phyloP scores from a whole-genome alignment of 1,140 invertebrate species.

The Drosophila sturtevanti region DNA sequence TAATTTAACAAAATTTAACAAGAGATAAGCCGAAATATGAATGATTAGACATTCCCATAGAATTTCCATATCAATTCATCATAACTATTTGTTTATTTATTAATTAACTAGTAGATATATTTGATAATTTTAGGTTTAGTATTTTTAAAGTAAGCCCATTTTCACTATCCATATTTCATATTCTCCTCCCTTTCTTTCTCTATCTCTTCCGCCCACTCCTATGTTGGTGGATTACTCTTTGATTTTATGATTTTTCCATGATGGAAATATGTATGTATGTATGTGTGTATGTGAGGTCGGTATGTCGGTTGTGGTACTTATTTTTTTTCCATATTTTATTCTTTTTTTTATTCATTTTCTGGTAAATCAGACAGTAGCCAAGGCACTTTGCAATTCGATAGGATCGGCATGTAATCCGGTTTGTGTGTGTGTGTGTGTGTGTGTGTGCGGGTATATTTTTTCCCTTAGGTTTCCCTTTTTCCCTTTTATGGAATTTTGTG shows the following conservation, averaged over 20 bases:
- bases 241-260: constrained; percentile 58
- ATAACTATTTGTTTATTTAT: constrained; percentile 2
- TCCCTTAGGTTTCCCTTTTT: background rate
- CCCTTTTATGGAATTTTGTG: background rate
- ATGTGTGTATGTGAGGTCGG: too few species aligned
- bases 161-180: constrained; percentile 1
- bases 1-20: constrained; percentile 63
- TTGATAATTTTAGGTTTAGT: constrained; percentile 21
- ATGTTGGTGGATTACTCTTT: constrained; percentile 11
- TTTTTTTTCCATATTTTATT: constrained; percentile 35
- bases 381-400: constrained; percentile 61
- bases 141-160: constrained; percentile 2
- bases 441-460: too few species aligned
- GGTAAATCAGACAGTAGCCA: constrained; percentile 32
- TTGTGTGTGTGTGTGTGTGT: background rate
- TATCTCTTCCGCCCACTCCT: too few species aligned
- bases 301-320: constrained; percentile 16
- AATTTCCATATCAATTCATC: background rate
- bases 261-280: constrained; percentile 4
- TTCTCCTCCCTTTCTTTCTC: too few species aligned
- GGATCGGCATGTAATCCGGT: constrained; percentile 58
- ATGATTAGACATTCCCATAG: too few species aligned
- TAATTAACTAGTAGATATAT: background rate
- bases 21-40: constrained; percentile 27
- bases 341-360: constrained; percentile 40